Conservation (phyloP, 2,888 invertebrate species). For the Himalopsyche kuldschensis region DNA sequence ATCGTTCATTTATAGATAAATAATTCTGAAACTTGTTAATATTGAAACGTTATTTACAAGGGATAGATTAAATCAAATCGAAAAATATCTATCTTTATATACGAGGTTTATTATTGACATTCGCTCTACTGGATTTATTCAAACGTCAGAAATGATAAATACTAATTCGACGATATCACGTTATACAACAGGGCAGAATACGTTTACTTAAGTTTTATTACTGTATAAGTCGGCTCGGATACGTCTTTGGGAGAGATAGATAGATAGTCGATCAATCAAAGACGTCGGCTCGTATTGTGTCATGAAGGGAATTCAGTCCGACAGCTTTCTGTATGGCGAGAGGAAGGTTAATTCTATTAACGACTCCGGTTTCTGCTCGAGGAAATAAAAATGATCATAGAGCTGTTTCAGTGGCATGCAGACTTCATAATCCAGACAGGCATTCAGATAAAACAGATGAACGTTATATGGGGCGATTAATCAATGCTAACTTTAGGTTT, state of each 20-base stretch:
- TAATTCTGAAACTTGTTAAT: too few relatives aligned
- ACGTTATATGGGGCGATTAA: too few relatives aligned
- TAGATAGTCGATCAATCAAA: not conserved
- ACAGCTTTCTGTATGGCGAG: not conserved
- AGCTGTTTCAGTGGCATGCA: too few relatives aligned
- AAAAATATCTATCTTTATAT: not conserved
- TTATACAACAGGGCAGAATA: not conserved
- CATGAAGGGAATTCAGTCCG: not conserved
- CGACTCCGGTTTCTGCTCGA: not conserved
- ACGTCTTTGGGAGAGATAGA: not conserved
- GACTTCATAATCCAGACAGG: too few relatives aligned
- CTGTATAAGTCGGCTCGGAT: not conserved
- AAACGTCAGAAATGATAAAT: not conserved
- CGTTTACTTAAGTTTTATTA: not conserved
- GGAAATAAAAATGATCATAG: not conserved
- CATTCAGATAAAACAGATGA: too few relatives aligned
- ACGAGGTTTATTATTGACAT: not conserved
- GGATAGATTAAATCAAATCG: too few relatives aligned
- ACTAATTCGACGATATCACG: not conserved
- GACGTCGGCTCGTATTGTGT: not conserved
- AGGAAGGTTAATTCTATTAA: not conserved
- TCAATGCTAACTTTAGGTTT: too few relatives aligned
- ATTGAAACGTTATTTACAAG: too few relatives aligned
- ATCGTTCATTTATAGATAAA: too few relatives aligned
- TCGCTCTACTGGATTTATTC: not conserved